These are phyloP conservation scores for Drosophila bifasciata DNA, from an alignment of 1,140 invertebrate species.

Conservation along the genomic window DNA sequence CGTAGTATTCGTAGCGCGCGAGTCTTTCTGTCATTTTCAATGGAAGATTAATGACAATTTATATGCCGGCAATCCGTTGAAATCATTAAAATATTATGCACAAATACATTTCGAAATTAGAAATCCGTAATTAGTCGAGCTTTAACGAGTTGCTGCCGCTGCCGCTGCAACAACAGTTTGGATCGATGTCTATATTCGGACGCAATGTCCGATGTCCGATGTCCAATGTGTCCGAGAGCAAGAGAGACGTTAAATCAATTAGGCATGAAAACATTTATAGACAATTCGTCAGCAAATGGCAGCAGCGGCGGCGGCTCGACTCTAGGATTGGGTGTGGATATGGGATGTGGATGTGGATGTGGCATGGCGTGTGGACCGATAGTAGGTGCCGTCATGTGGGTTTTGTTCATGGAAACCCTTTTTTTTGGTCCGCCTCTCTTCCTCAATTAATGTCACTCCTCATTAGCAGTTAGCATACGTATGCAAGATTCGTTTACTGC, in stretches of 20 bases:
- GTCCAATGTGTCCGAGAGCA: too few species aligned
- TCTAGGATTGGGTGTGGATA: background rate
- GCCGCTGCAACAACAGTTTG: conserved; percentile 18
- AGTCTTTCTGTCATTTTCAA: background rate
- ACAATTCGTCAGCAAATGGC: conserved; percentile 13
- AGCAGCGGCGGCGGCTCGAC: background rate
- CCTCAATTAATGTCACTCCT: too few species aligned
- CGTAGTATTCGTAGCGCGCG: conserved; percentile 8
- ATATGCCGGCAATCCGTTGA: conserved; percentile 72
- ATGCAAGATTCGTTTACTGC: too few species aligned
- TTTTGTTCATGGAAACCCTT: too few species aligned
- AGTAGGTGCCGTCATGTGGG: too few species aligned
- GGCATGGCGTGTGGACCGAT: too few species aligned
- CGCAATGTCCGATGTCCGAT: conserved; percentile 19
- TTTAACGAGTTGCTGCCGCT: conserved; percentile 48
- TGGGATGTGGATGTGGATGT: too few species aligned
- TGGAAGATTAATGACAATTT: conserved; percentile 70
- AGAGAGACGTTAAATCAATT: conserved; percentile 50
- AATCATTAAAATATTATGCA: conserved; percentile 79
- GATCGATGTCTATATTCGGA: conserved; percentile 49
- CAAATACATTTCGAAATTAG: conserved; percentile 67
- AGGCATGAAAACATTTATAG: conserved; percentile 51
- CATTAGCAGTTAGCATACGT: too few species aligned
- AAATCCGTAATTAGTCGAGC: conserved; percentile 56
- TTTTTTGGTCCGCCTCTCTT: too few species aligned